phyloP scores from a whole-genome alignment of 2,797 vertebrate species.

The Melanotaenia trifasciata region DNA sequence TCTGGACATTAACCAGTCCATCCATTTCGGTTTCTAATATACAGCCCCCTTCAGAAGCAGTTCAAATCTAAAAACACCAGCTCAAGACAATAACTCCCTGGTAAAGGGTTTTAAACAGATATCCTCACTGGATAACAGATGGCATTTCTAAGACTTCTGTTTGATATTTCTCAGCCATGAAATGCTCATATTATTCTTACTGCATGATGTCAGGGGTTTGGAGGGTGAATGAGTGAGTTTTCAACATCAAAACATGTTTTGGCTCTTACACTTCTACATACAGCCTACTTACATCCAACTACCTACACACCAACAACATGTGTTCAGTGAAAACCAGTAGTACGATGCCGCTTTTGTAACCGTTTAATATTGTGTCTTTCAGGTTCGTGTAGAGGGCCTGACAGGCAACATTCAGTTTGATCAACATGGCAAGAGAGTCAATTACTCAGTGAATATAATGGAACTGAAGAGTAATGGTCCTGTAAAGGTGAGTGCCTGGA shows the following conservation, averaged over 20 bases:
- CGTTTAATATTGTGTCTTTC: slow-evolving; percentile 38
- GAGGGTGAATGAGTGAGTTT: neutral
- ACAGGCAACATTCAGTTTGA: slow-evolving; percentile 99
- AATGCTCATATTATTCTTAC: too few relatives aligned
- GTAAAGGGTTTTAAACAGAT: neutral
- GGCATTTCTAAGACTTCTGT: neutral
- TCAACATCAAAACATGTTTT: neutral
- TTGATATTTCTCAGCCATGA: too few relatives aligned
- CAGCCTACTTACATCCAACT: neutral
- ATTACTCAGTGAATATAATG: slow-evolving; percentile 98
- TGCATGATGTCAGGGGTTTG: too few relatives aligned
- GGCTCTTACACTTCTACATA: neutral
- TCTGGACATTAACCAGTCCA: too few relatives aligned
- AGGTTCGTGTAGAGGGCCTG: slow-evolving; percentile 97
- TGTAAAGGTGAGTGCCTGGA: slow-evolving; percentile 88
- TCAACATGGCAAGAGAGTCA: slow-evolving; percentile 96
- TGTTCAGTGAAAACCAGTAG: neutral
- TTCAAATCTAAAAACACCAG: neutral
- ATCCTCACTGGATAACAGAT: neutral
- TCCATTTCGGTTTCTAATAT: neutral
- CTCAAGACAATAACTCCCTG: neutral
- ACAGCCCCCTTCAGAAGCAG: neutral
- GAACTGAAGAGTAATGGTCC: slow-evolving; percentile 97
- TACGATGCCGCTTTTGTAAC: neutral
- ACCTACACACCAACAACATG: neutral